Base-by-base conservation (phyloP, 1,140 invertebrate species). In the Drosophila sp. region DNA sequence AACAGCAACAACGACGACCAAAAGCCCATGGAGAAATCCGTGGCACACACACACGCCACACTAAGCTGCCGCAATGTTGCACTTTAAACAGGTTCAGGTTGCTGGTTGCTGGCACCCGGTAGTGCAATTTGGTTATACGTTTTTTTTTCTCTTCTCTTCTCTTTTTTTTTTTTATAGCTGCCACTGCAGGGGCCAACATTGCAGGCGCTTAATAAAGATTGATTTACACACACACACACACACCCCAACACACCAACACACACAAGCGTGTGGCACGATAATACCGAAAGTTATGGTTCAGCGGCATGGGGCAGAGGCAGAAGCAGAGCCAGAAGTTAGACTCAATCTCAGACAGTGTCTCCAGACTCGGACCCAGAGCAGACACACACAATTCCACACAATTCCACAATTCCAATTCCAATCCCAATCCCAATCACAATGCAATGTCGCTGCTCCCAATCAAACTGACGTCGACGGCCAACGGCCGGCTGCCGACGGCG, bases 141-240 rank as follows among this genome's bases (percentile, higher is more conserved):
- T 25, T 35, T 47, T 61, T 47, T 33, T 62, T 41, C 17, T 62
- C 33, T 35, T 62, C n/a, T 32, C 30, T 41, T 17, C 0, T 41
- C 17, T 44, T 17, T 44, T 44, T 44, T 32, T 78, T 78, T 78
- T 78, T 78, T 78, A 78, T 74, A 70, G 75, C 72, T 72, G 76
- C 72, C 74, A 77, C 70, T 73, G 74, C 75, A 60, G 66, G 44
- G 23, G 41, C 41, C 41, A 44, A 8, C 17, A 23, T 50, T 32
- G 65, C 55, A 74, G 83, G 80, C 70, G 79, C 84, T 84, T 87
- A 87, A 87, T 87, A 87, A 87, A 87, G 84, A 89, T 87, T 87
- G 84, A 87, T 87, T 89, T 87, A 89, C 77, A 77, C 83, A 84
- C 73, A 78, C 61, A 54, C 41, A 44, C 41, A 23, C 41, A 44